phyloP scores from a whole-genome alignment of 2,113 vertebrate genomes.

The Leucosticte australis region DNA sequence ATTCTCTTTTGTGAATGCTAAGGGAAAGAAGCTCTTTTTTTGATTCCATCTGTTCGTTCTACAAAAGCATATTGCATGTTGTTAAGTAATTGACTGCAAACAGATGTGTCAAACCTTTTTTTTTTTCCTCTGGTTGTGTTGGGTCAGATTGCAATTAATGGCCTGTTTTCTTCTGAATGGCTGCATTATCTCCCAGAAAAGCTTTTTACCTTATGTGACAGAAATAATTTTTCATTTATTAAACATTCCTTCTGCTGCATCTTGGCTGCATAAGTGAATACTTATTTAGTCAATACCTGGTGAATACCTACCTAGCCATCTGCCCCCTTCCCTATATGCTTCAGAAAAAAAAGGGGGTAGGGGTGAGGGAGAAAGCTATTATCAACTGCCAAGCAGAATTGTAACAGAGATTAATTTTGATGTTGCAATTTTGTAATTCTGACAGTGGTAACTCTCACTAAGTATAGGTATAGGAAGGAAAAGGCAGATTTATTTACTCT shows the following conservation, averaged over 20 bases:
- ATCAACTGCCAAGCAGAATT: neutral
- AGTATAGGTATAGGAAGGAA: neutral
- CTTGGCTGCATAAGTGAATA: neutral
- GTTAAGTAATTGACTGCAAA: neutral
- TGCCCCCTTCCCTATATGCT: neutral
- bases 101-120: neutral
- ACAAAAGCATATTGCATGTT: neutral
- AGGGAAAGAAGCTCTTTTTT: neutral
- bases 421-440: neutral
- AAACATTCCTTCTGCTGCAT: neutral
- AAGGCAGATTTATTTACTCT: neutral
- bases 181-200: neutral
- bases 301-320: neutral
- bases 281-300: neutral
- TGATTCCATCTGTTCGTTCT: neutral
- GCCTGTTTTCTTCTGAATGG: neutral
- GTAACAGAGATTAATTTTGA: neutral
- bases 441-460: neutral
- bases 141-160: neutral
- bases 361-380: neutral
- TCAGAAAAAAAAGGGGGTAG: neutral
- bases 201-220: neutral
- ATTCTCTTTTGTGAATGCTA: neutral
- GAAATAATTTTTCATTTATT: neutral
- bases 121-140: neutral